Evolutionary conservation across 2,888 invertebrate genomes (phyloP).

Genomic region (Danaus chrysippus): DNA sequence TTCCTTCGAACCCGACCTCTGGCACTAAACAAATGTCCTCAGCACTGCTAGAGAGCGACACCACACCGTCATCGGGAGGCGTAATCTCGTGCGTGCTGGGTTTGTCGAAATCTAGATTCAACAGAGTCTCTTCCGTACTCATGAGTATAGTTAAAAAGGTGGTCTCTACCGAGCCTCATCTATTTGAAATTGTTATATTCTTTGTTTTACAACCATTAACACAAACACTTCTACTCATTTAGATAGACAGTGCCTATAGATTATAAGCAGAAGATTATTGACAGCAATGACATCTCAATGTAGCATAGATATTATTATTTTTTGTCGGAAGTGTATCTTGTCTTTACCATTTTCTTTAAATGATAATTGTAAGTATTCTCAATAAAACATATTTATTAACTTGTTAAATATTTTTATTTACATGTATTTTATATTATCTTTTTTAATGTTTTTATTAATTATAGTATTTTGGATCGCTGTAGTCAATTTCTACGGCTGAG

Average conservation of each 20-base stretch:
- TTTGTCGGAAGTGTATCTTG: not conserved
- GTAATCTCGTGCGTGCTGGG: slow-evolving; percentile 61
- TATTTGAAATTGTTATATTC: slow-evolving; percentile 69
- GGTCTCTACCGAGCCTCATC: slow-evolving; percentile 74
- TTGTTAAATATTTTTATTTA: not conserved
- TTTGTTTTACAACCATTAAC: slow-evolving; percentile 77
- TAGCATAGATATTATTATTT: slow-evolving; percentile 33
- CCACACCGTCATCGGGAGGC: slow-evolving; percentile 79
- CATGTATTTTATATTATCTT: not conserved
- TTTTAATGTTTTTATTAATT: slow-evolving; percentile 23
- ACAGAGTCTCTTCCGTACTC: slow-evolving; percentile 81
- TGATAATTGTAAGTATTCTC: no score
- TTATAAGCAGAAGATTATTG: slow-evolving; percentile 44
- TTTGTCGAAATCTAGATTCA: slow-evolving; percentile 82
- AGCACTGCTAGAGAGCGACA: slow-evolving; percentile 78
- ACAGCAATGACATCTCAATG: slow-evolving; percentile 32
- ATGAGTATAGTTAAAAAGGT: slow-evolving; percentile 74
- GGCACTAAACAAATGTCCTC: slow-evolving; percentile 89
- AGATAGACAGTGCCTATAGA: slow-evolving; percentile 46
- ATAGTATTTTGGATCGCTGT: slow-evolving; percentile 37
- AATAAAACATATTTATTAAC: no score
- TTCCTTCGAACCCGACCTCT: slow-evolving; percentile 89
- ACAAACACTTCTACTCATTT: slow-evolving; percentile 67
- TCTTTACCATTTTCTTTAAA: no score
- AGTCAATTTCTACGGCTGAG: slow-evolving; percentile 29